Base-by-base conservation (phyloP, 2,797 vertebrate genomes). In the Lepus oiostolus region DNA sequence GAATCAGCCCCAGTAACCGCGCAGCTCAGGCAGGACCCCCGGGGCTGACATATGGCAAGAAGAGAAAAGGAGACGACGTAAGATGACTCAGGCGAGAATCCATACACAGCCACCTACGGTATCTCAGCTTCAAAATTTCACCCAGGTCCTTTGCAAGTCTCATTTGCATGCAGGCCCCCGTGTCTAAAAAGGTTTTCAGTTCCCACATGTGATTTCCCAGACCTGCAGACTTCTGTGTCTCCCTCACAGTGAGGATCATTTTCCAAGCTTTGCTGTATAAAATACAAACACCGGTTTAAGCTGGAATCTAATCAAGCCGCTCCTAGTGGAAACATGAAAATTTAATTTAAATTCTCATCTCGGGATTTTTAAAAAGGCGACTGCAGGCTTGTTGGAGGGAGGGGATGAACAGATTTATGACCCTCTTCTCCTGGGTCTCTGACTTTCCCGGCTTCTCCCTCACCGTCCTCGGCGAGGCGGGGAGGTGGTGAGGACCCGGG, bases 81-180 rank as follows among this genome's bases (percentile, higher is more conserved):
- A 14, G 71, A 30, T 97, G 97, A 97, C 96, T 98, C 96, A 96
- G 13, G 1, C 96, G 42, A 32, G 95, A 96, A 71, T 94, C 94
- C 88, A 96, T 88, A 97, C 95, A 96, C 90, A 96, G 82, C 50
- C 90, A 95, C 94, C 67, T 91, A 96, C 95, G 0, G 50, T 88
- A 89, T 95, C 97, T 96, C 90, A 96, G 93, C 97, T 93, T 97
- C 96, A 98, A 95, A 68, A 90, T 96, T 83, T 68, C 97, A 81
- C 88, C 85, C 94, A 88, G 86, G 22, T 91, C 95, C 91, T 70
- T 84, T 87, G 22, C 2, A 90, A 96, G 96, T 96, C 52, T 2
- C 83, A 38, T 35, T 90, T 92, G 16, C 85, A 94, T 94, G 80
- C 95, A 97, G 96, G 28, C 54, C 90, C 93, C 95, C 79, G 85